Conservation (phyloP, 1,140 invertebrate genomes). For the Galleria mellonella region DNA sequence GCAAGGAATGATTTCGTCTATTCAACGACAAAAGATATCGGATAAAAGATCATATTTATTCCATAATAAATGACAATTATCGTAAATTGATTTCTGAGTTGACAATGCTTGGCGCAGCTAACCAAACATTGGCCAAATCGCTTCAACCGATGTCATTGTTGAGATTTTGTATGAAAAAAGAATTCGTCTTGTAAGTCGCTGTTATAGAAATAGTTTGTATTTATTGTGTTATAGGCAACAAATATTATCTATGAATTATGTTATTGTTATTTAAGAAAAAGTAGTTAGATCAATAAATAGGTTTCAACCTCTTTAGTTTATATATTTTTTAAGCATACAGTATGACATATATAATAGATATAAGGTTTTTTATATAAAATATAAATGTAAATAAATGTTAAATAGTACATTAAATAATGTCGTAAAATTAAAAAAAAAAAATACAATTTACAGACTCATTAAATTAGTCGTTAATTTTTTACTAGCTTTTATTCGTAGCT, state of each 20-base stretch:
- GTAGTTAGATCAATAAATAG: conserved; percentile 3
- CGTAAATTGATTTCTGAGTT: conserved; percentile 62
- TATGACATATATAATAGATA: too few species aligned
- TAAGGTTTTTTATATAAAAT: too few species aligned
- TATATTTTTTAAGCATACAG: too few species aligned
- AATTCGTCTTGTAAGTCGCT: neutral
- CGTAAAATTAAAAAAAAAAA: too few species aligned
- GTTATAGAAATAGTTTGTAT: conserved; percentile 2
- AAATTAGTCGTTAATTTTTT: too few species aligned
- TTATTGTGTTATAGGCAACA: conserved; percentile 11
- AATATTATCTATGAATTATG: conserved; percentile 11
- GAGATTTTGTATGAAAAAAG: conserved; percentile 9
- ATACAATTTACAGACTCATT: too few species aligned
- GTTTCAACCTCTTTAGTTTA: too few species aligned
- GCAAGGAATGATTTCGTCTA: conserved; percentile 32
- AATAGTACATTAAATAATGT: too few species aligned
- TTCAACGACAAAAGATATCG: conserved; percentile 43
- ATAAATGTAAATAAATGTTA: too few species aligned
- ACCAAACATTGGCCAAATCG: conserved; percentile 70
- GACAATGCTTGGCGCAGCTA: conserved; percentile 59
- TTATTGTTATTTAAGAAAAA: conserved; percentile 5
- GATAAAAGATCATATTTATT: conserved; percentile 71
- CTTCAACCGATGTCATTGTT: conserved; percentile 45
- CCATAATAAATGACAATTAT: conserved; percentile 74
- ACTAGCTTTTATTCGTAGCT: too few species aligned